Evolutionary conservation across 2,888 invertebrate genomes (phyloP).

Genomic region (Megastigmus dorsalis): DNA sequence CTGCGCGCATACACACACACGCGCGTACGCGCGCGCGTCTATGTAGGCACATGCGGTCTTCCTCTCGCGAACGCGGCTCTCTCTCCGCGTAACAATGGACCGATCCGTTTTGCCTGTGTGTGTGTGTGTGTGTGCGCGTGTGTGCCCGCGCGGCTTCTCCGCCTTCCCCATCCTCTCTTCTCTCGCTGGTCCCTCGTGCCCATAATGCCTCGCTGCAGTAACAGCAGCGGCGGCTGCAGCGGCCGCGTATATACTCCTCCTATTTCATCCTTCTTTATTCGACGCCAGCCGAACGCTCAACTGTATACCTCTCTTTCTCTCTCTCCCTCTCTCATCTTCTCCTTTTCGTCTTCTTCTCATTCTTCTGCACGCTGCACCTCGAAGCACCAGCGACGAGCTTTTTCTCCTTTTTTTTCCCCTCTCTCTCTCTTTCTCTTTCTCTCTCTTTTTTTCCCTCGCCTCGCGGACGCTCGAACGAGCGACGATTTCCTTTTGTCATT

Average conservation of each 20-base stretch:
- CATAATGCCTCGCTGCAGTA: constrained; percentile 17
- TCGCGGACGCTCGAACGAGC: constrained; percentile 20
- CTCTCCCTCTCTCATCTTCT: neutral
- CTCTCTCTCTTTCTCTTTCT: neutral
- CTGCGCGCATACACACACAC: neutral
- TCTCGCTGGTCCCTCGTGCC: constrained; percentile 16
- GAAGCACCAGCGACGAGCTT: no score
- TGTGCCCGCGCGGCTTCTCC: no score
- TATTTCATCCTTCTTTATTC: constrained; percentile 48
- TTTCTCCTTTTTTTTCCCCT: no score
- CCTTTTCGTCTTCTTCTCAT: neutral
- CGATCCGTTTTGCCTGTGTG: no score
- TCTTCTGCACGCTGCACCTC: no score
- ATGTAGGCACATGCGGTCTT: constrained; percentile 37
- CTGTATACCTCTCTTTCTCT: neutral
- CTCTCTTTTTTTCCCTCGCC: neutral
- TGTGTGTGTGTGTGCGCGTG: no score
- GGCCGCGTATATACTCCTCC: no score
- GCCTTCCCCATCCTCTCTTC: constrained; percentile 29
- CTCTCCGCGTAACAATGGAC: constrained; percentile 56
- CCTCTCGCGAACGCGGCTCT: no score
- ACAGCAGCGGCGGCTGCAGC: no score
- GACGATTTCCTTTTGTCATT: constrained; percentile 58
- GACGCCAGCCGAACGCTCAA: constrained; percentile 9
- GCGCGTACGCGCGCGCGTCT: constrained; percentile 6